Evolutionary conservation across 1,140 invertebrate species (phyloP).

Genomic region (Panagrolaimus sp.): DNA sequence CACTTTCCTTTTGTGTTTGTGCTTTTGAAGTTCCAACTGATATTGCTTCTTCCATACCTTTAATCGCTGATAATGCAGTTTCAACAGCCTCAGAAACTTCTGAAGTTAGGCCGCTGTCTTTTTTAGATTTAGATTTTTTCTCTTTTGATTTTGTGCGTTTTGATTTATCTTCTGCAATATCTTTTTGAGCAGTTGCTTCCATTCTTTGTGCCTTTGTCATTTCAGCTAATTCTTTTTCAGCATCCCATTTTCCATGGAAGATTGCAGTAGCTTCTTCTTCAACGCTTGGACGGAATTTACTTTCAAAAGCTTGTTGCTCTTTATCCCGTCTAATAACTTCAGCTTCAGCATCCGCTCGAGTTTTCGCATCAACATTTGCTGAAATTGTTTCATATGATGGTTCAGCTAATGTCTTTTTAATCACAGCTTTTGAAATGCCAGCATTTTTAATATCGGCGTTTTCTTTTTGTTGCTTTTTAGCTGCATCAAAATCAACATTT

Average conservation of each 20-base stretch:
- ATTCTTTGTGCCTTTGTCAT: no score
- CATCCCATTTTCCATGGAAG: neutral
- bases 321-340: neutral
- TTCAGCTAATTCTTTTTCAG: no score
- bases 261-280: neutral
- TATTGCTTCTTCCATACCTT: no score
- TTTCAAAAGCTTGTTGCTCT: neutral
- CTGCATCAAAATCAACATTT: neutral
- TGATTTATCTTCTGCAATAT: neutral
- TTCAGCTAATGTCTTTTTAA: neutral
- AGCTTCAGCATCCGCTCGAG: neutral
- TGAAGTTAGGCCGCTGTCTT: neutral
- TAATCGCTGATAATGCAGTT: no score
- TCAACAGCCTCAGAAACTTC: no score
- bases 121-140: neutral
- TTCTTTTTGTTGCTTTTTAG: neutral
- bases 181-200: neutral
- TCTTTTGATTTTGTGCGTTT: neutral
- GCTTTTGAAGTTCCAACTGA: no score
- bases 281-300: neutral
- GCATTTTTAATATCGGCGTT: neutral
- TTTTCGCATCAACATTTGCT: neutral
- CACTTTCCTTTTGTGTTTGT: no score
- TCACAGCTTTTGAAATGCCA: neutral
- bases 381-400: neutral